phyloP scores from a whole-genome alignment of 2,888 invertebrate genomes.

The Hyppa rectilinea region DNA sequence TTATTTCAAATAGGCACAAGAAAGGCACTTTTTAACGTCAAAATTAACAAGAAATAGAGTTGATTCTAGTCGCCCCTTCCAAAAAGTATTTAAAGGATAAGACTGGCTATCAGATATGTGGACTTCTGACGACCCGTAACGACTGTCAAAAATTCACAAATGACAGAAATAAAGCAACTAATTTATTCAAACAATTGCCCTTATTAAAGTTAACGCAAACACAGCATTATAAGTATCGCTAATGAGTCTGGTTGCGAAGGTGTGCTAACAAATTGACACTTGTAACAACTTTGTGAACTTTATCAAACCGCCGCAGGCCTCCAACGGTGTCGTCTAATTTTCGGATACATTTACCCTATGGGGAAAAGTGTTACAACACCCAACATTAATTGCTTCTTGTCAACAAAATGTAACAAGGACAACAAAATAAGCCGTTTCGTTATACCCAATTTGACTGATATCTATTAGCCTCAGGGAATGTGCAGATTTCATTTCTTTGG shows the following conservation, averaged over 20 bases:
- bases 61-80: no score
- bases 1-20: no score
- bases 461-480: conserved; percentile 40
- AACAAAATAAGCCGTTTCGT: conserved; percentile 34
- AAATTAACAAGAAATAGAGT: no score
- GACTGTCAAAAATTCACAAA: no score
- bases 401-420: conserved; percentile 48
- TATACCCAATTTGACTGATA: conserved; percentile 43
- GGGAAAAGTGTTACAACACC: conserved; percentile 38
- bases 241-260: conserved; percentile 10
- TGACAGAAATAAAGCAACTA: neutral
- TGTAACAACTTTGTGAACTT: conserved; percentile 47
- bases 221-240: conserved; percentile 9
- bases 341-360: conserved; percentile 2
- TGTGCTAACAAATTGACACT: conserved; percentile 40
- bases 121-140: no score
- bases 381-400: conserved; percentile 36
- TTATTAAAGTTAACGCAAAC: conserved; percentile 17
- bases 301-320: conserved; percentile 27
- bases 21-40: no score
- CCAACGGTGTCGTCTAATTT: conserved; percentile 27
- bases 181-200: conserved; percentile 11
- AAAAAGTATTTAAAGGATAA: no score
- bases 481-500: conserved; percentile 29
- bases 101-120: no score